phyloP scores from a whole-genome alignment of 2,113 vertebrate species.

The Pica pica region DNA sequence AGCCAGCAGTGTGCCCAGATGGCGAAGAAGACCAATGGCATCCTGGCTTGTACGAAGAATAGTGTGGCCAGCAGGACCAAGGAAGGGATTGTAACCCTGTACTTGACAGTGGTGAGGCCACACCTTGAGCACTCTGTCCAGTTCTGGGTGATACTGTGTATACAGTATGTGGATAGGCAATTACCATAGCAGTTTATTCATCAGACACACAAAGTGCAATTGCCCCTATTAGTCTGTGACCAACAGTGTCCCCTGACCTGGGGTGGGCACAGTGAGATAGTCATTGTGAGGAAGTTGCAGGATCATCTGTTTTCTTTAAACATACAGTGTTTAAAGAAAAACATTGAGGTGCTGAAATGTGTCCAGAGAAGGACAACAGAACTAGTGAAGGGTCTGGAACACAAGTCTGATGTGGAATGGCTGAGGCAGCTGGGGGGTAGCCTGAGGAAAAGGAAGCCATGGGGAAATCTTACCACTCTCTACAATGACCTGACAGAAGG shows the following conservation, averaged over 20 bases:
- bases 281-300: neutral
- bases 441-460: neutral
- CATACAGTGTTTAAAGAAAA: neutral
- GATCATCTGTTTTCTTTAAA: neutral
- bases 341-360: neutral
- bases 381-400: neutral
- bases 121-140: neutral
- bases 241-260: neutral
- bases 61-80: neutral
- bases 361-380: neutral
- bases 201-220: neutral
- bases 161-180: neutral
- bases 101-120: no score
- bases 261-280: neutral
- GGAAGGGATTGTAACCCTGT: neutral
- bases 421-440: neutral
- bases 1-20: neutral
- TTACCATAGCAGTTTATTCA: neutral
- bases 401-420: neutral
- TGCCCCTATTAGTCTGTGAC: neutral
- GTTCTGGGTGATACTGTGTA: neutral
- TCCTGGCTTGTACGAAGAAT: neutral
- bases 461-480: neutral
- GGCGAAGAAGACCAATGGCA: neutral
- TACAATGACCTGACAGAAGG: neutral